phyloP scores from a whole-genome alignment of 2,113 vertebrate genomes.

The Cisticola juncidis region DNA sequence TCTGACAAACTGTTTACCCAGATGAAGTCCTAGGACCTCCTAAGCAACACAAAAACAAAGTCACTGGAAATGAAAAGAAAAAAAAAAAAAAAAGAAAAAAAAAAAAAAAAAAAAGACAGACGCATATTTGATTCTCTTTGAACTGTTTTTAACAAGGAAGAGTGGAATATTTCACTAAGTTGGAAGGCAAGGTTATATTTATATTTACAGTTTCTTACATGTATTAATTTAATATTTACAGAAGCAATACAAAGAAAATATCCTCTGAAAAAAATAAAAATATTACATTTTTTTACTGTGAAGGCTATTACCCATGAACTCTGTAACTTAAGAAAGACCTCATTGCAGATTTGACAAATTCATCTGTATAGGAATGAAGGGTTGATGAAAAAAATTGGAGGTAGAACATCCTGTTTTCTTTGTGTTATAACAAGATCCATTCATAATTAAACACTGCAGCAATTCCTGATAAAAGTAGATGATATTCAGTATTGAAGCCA shows the following conservation, averaged over 20 bases:
- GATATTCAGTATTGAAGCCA: not conserved
- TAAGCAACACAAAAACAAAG: not conserved
- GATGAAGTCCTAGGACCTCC: not conserved
- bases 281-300: not conserved
- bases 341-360: not conserved
- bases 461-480: slow-evolving; percentile 23
- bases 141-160: not conserved
- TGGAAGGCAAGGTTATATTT: not conserved
- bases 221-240: not conserved
- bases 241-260: not conserved
- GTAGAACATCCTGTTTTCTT: slow-evolving; percentile 3
- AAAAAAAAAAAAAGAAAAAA: not conserved
- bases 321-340: not conserved
- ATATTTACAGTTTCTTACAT: not conserved
- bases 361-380: not conserved
- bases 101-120: too few relatives aligned
- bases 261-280: not conserved
- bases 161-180: not conserved
- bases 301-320: not conserved
- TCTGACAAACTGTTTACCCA: not conserved
- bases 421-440: slow-evolving; percentile 2
- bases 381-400: slow-evolving; percentile 27
- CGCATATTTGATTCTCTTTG: not conserved
- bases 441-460: slow-evolving; percentile 36
- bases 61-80: slow-evolving; percentile 24